These are phyloP conservation scores for Nematolebias whitei DNA, from an alignment of 2,113 vertebrate genomes.

Conservation along the genomic window DNA sequence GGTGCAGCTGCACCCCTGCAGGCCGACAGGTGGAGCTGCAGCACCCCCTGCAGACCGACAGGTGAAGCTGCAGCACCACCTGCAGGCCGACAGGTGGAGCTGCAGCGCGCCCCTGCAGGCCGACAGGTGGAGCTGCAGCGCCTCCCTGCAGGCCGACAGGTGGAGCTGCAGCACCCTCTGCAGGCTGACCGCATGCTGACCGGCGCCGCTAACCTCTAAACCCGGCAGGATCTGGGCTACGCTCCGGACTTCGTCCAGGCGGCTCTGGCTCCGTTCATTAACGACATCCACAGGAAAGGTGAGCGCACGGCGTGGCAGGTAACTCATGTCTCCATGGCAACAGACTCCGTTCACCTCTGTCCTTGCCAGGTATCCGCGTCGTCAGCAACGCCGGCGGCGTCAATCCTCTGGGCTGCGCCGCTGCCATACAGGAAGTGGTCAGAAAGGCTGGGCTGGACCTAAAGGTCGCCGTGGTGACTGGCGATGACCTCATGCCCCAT, in stretches of 20 bases:
- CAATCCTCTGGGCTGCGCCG: slow-evolving; percentile 85
- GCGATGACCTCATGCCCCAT: slow-evolving; percentile 87
- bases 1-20: no score
- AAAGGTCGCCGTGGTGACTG: slow-evolving; percentile 87
- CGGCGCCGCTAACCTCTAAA: no score
- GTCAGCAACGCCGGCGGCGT: slow-evolving; percentile 87
- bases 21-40: no score
- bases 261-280: slow-evolving; percentile 84
- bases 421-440: slow-evolving; percentile 81
- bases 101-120: no score
- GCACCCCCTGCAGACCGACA: no score
- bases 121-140: no score
- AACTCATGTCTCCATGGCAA: slow-evolving; percentile 1
- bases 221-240: slow-evolving; percentile 82
- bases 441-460: slow-evolving; percentile 83
- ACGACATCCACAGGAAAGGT: slow-evolving; percentile 88
- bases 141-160: no score
- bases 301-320: background rate
- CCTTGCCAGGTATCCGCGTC: slow-evolving; percentile 82
- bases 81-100: no score
- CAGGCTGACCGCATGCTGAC: no score
- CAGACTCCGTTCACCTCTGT: background rate
- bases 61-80: no score
- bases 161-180: no score
- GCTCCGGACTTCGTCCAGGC: slow-evolving; percentile 85